Conservation (phyloP, 2,113 vertebrate species). For the Prunella fulvescens region DNA sequence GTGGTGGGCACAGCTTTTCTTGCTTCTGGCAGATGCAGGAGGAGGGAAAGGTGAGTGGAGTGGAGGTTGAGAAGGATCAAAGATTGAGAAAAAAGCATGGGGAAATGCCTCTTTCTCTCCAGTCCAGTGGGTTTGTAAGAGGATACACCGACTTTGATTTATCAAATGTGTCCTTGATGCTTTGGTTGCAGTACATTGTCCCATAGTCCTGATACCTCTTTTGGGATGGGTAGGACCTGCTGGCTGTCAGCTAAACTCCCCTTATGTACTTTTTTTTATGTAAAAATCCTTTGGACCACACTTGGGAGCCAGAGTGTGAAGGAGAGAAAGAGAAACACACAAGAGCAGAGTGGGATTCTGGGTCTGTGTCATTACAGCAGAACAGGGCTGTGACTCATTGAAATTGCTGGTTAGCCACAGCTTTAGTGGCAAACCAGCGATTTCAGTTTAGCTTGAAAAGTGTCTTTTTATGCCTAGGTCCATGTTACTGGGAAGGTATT, state of each 20-base stretch:
- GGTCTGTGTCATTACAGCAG: neutral
- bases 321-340: neutral
- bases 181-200: neutral
- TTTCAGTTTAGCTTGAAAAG: neutral
- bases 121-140: neutral
- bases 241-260: neutral
- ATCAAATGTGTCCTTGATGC: neutral
- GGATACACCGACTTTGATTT: rapidly evolving
- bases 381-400: rapidly evolving
- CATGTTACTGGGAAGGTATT: neutral
- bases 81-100: neutral
- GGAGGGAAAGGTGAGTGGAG: neutral
- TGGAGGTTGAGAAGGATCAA: neutral
- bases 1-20: neutral
- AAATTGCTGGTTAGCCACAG: neutral
- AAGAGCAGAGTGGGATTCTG: neutral
- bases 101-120: neutral
- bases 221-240: neutral
- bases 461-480: neutral
- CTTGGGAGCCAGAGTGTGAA: neutral
- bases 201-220: neutral
- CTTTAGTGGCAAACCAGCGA: too few relatives aligned
- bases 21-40: neutral
- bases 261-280: neutral
- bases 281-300: neutral